Conservation (phyloP, 2,797 vertebrate species). For the Etheostoma nigrum region DNA sequence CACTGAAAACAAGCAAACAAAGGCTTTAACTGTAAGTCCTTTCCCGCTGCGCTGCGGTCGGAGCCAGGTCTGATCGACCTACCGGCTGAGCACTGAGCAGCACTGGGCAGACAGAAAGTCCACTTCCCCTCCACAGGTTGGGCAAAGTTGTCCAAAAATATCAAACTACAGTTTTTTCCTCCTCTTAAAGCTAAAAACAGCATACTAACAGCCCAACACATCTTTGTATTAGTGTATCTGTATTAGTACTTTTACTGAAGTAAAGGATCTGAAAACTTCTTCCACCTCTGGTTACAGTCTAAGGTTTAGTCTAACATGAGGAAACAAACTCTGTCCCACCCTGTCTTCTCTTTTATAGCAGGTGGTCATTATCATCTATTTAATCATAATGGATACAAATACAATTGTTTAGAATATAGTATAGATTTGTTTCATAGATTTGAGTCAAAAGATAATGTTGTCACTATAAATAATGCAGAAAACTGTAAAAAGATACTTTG, state of each 20-base stretch:
- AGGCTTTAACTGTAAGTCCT: slow-evolving; percentile 43
- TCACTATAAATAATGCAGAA: background rate
- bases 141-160: slow-evolving; percentile 38
- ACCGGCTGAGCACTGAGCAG: slow-evolving; percentile 43
- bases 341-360: no score
- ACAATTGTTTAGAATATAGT: no score
- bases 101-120: slow-evolving; percentile 36
- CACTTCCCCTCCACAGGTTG: slow-evolving; percentile 24
- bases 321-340: no score
- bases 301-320: no score
- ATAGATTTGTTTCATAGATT: no score
- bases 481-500: slow-evolving; percentile 11
- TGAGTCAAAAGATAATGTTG: background rate
- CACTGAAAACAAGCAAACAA: slow-evolving; percentile 41
- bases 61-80: slow-evolving; percentile 55
- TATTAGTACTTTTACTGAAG: no score
- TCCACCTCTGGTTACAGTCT: no score
- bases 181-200: background rate
- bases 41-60: no score
- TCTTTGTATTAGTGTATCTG: background rate
- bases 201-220: background rate
- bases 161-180: background rate
- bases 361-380: background rate
- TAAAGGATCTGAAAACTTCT: no score
- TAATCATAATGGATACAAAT: background rate